Percentiles rank a stretch among this genome's conserved stretches.
Evolutionary conservation across 2,113 vertebrate genomes (phyloP).

Genomic region (Lamprotornis superbus): DNA sequence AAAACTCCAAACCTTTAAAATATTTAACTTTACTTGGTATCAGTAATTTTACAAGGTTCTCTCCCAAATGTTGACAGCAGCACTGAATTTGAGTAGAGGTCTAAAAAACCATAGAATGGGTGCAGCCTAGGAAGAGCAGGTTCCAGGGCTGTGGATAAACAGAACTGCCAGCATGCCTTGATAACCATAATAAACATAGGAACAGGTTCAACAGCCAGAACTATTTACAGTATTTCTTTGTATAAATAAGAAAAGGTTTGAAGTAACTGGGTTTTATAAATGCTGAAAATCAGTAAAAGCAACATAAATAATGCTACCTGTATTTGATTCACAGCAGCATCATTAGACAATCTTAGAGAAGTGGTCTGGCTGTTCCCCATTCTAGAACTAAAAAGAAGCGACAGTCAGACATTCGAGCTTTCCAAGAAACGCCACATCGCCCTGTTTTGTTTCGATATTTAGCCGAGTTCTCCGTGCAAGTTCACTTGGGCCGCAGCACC

Average conservation of each 20-base stretch:
- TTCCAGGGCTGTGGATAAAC: neutral
- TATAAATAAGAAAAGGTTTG: neutral
- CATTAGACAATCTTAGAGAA: neutral
- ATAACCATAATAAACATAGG: accelerated
- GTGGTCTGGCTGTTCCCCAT: slow-evolving; percentile 58
- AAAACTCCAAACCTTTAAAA: neutral
- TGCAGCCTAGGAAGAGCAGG: neutral
- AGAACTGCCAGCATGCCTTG: neutral
- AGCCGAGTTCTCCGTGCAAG: accelerated
- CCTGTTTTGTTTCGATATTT: neutral
- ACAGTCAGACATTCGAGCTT: neutral
- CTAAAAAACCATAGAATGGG: neutral
- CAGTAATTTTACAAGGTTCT: neutral
- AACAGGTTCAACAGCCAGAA: neutral
- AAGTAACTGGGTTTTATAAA: neutral
- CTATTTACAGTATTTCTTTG: neutral
- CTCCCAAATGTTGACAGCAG: accelerated
- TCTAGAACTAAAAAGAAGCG: slow-evolving; percentile 16
- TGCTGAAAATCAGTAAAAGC: neutral
- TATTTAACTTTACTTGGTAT: neutral
- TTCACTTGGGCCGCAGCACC: neutral
- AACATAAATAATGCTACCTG: slow-evolving; percentile 43
- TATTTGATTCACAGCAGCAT: slow-evolving; percentile 57
- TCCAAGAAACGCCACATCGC: accelerated
- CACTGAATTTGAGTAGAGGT: neutral